Conservation (phyloP, 2,113 vertebrate genomes). For the Felis catus region DNA sequence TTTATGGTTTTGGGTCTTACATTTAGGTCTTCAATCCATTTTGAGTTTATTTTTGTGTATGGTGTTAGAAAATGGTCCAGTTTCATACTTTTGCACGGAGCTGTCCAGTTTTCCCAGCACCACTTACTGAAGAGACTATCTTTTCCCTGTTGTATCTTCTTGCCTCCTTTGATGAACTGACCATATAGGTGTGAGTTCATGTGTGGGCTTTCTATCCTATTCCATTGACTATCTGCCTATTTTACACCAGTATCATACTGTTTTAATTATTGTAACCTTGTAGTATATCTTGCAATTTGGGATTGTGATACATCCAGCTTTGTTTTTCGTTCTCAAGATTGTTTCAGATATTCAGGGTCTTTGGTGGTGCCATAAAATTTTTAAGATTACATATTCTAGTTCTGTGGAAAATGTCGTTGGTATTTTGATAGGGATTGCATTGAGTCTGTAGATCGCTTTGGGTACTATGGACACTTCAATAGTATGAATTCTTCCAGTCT, state of each 20-base stretch:
- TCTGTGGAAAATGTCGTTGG: background rate
- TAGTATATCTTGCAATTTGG: background rate
- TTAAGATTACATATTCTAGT: background rate
- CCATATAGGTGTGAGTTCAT: background rate
- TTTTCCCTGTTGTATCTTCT: background rate
- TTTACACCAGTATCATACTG: background rate
- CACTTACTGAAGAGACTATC: background rate
- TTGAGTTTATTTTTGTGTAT: background rate
- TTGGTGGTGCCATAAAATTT: background rate
- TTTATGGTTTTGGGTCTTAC: background rate
- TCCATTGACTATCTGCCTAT: background rate
- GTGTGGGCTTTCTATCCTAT: background rate
- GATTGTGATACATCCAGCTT: background rate
- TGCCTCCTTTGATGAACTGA: background rate
- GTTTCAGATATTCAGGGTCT: background rate
- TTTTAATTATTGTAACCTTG: background rate
- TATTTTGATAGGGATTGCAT: background rate
- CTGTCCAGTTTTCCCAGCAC: background rate
- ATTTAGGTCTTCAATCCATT: background rate
- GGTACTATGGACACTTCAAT: background rate
- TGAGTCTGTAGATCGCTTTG: background rate
- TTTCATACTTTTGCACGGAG: background rate
- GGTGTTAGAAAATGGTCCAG: background rate
- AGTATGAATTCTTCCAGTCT: background rate
- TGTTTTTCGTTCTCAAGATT: background rate